phyloP scores from a whole-genome alignment of 1,140 invertebrate species.

The Bilobella aurantiaca region DNA sequence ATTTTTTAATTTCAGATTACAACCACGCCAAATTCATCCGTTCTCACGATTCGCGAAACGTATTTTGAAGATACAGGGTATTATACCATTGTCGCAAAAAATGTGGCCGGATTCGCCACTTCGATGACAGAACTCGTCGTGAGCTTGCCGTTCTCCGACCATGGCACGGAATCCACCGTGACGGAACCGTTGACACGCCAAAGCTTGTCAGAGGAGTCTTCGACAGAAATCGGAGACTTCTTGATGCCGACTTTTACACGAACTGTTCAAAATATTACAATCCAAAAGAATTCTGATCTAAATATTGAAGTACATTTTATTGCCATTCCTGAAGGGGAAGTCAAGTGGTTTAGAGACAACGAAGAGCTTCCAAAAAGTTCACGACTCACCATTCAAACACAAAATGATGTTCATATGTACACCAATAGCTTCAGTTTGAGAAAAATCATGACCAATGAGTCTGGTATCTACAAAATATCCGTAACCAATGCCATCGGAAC shows the following conservation, averaged over 20 bases:
- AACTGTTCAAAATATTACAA: slow-evolving; percentile 64
- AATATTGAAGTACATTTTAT: slow-evolving; percentile 73
- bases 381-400: slow-evolving; percentile 56
- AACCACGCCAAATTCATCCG: slow-evolving; percentile 70
- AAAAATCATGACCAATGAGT: slow-evolving; percentile 56
- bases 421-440: slow-evolving; percentile 67
- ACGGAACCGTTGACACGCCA: slow-evolving; percentile 59
- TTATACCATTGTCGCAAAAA: slow-evolving; percentile 93
- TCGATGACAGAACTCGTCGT: slow-evolving; percentile 81
- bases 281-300: slow-evolving; percentile 66
- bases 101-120: slow-evolving; percentile 81
- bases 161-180: slow-evolving; percentile 60
- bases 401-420: slow-evolving; percentile 84
- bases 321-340: slow-evolving; percentile 79
- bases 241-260: slow-evolving; percentile 87
- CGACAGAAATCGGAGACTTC: slow-evolving; percentile 79
- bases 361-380: slow-evolving; percentile 56
- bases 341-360: slow-evolving; percentile 69
- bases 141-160: slow-evolving; percentile 73
- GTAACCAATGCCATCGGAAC: slow-evolving; percentile 57
- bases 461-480: slow-evolving; percentile 70
- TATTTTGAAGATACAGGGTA: slow-evolving; percentile 93
- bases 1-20: slow-evolving; percentile 7
- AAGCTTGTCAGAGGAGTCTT: slow-evolving; percentile 57
- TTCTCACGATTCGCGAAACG: slow-evolving; percentile 85